Base-by-base conservation (phyloP, 2,888 invertebrate species). In the Eupithecia subumbrata region DNA sequence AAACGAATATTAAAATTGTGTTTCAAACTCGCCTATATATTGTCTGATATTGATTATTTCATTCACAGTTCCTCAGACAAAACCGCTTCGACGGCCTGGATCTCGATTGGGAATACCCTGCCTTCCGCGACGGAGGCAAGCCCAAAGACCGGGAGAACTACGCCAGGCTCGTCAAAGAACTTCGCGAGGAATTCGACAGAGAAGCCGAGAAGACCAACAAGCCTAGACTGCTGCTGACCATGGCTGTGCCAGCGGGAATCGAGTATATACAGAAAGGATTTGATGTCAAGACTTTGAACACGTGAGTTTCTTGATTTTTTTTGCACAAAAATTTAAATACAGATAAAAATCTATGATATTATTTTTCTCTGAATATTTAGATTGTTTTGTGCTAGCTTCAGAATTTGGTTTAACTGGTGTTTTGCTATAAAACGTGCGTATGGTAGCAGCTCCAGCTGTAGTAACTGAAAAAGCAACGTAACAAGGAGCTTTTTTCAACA, bases 221-320 rank as follows among this genome's bases (percentile, higher is more conserved):
- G 84, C 95, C 97, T 0, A 93, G 95, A 64, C 95, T 99, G 48
- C 93, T 99, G 72, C 93, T 99, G 25, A 98, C 99, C 9, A 98
- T 99, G 97, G 99, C 99, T 16, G 98, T 99, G 45, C 98, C 98
- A 0, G 98, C 98, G 2, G 98, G 98, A 34, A 97, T 98, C 82
- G 98, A 98, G 88, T 98, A 98, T 87, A 97, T 99, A 82, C 97
- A 98, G 87, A 98, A 98, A 88, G 99, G 99, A 79, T 99, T 98
- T 88, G 98, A 99, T 85, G 96, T 99, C 75, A 97, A 97, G 78
- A 97, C 97, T 83, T 92, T 99, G 75, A 98, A 98, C 89, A 97
- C 97, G 96, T 98, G 86, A 95, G 95, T 91, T 25, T 25, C 1
- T 70, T 52, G 18, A 48, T 14, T 45, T 4, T 48, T 48, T 18